Evolutionary conservation across 2,888 invertebrate genomes (phyloP), one percentile per base, ranked within the genome.

Genomic region (Disparrhopalites patrizii): DNA sequence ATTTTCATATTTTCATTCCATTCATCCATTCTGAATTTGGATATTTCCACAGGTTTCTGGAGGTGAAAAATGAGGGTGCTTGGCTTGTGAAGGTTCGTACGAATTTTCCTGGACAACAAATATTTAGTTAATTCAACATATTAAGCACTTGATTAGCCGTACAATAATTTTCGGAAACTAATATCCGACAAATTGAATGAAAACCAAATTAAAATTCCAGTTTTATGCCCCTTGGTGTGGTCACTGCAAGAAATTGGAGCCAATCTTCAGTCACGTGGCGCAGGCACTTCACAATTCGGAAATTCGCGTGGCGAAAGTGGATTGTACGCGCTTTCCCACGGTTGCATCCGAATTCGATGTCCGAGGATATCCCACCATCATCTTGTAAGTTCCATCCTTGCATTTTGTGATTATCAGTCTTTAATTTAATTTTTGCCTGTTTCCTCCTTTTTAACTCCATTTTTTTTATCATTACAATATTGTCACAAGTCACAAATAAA

Each of bases 171-270:
- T 43, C 5, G 20, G 13, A 25, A 51, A 62, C n/a, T n/a, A n/a
- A n/a, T n/a, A n/a, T n/a, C n/a, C n/a, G n/a, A n/a, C n/a, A n/a
- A n/a, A n/a, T n/a, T n/a, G n/a, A n/a, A n/a, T n/a, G n/a, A n/a
- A n/a, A n/a, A 10, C 36, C 13, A 36, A 60, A 30, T 68, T 71
- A 70, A 70, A n/a, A 67, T 71, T 71, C 70, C 50, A 87, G 87
- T 87, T 88, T 79, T 99, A 98, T 81, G 98, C 98, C 1, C 98
- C 98, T 0, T 99, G 98, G 97, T 99, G 99, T 81, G 97, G 94
- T 1, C 95, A 98, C 79, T 99, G 99, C 80, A 93, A 95, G 28
- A 86, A 91, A 69, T 81, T 98, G 58, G 96, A 96, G 77, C 97
- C 98, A 3, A 84, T 95, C 58, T 99, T 93, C 88, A 89, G 88